Evolutionary conservation across 92 coral and sea anemone genomes (phyloP).

Genomic region (Bergia sp.): DNA sequence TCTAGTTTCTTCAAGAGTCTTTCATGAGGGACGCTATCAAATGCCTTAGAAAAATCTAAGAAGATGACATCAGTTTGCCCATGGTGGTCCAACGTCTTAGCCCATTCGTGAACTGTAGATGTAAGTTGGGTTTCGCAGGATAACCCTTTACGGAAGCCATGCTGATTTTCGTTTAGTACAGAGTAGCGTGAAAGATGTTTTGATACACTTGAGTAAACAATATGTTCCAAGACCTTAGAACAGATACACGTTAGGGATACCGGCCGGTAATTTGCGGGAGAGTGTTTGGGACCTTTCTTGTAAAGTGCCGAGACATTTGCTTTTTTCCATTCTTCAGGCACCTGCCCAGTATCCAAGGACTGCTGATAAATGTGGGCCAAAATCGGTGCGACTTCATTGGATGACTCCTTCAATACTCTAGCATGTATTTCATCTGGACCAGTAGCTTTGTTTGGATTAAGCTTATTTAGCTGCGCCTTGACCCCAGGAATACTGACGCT

Average conservation of each 20-base stretch:
- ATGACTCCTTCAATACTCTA: neutral
- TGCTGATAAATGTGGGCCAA: neutral
- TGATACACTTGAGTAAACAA: neutral
- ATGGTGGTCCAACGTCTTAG: neutral
- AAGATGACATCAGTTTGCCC: no score
- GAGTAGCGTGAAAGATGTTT: neutral
- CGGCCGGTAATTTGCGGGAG: no score
- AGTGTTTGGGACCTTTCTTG: no score
- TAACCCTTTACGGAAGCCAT: no score
- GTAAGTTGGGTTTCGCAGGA: no score
- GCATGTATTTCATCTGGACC: slow-evolving; percentile 11
- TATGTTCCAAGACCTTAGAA: neutral
- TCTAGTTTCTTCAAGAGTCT: no score
- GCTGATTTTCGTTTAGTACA: neutral
- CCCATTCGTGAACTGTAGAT: no score
- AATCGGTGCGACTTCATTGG: neutral
- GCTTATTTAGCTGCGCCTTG: neutral
- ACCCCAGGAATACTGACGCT: neutral
- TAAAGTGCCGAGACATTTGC: neutral
- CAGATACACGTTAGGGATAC: neutral
- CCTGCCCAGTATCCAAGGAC: neutral
- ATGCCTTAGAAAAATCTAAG: no score
- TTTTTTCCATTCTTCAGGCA: slow-evolving; percentile 1
- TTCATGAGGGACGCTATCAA: no score
- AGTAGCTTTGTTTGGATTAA: neutral